Percentiles rank a stretch among this genome's conserved stretches.
These are phyloP conservation scores for Lymantria dispar DNA, from an alignment of 2,888 invertebrate genomes.

Conservation along the genomic window DNA sequence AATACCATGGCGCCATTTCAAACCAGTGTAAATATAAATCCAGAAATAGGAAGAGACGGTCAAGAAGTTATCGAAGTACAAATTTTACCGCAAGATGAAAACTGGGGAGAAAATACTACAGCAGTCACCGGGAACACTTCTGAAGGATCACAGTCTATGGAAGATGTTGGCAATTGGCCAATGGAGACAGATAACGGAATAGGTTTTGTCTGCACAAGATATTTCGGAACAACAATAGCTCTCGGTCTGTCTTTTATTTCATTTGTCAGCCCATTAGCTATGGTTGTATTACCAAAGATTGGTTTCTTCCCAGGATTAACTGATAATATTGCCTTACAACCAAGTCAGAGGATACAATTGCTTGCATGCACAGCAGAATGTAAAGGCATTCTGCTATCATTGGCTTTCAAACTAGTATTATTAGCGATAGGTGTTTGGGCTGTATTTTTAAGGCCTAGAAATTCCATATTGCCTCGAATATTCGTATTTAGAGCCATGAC, in stretches of 20 bases:
- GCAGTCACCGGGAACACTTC: conserved; percentile 98
- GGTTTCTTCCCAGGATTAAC: conserved; percentile 90
- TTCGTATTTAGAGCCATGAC: conserved; percentile 95
- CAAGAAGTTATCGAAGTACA: conserved; percentile 98
- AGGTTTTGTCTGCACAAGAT: conserved; percentile 89
- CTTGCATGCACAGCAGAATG: conserved; percentile 96
- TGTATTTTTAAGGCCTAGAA: conserved; percentile 91
- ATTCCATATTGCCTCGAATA: conserved; percentile 95
- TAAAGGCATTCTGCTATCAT: conserved; percentile 94
- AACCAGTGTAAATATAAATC: conserved; percentile 91
- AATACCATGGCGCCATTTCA: conserved; percentile 92
- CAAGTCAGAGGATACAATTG: conserved; percentile 85
- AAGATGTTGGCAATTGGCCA: conserved; percentile 94
- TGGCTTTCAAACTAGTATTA: conserved; percentile 95
- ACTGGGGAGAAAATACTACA: conserved; percentile 99
- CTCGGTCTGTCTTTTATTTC: conserved; percentile 90
- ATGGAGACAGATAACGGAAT: conserved; percentile 87
- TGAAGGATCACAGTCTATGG: conserved; percentile 96
- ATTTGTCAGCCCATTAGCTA: conserved; percentile 95
- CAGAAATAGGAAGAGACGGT: conserved; percentile 89
- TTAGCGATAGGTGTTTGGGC: conserved; percentile 96
- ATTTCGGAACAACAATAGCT: conserved; percentile 91
- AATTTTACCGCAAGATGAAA: conserved; percentile 97
- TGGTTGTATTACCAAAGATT: conserved; percentile 96
- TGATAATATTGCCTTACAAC: conserved; percentile 86